These are phyloP conservation scores for Arrhopalites spinosus DNA, from an alignment of 2,888 invertebrate species.

Conservation along the genomic window DNA sequence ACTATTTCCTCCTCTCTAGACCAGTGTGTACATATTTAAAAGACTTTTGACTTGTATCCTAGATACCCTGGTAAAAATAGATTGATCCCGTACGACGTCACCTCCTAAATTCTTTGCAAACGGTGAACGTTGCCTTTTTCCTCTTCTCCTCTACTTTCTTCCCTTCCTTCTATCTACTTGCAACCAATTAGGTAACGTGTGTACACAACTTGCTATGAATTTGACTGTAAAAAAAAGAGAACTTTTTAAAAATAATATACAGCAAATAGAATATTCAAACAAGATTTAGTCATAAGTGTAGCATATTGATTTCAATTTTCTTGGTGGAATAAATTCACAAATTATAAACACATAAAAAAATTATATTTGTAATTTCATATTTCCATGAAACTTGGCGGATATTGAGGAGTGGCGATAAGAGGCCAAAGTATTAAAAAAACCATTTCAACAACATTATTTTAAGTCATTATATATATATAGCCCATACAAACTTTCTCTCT, in stretches of 20 bases:
- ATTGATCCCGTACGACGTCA: slow-evolving; percentile 6
- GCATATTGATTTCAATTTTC: no score
- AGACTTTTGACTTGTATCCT: no score
- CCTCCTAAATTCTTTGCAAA: slow-evolving; percentile 23
- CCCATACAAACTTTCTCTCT: no score
- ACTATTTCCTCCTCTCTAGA: no score
- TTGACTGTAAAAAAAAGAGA: neutral
- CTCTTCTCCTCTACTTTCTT: neutral
- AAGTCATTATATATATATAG: no score
- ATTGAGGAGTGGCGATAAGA: neutral
- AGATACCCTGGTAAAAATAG: slow-evolving; percentile 15
- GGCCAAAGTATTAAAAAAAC: no score
- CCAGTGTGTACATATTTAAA: no score
- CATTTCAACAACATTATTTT: neutral
- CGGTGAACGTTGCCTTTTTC: slow-evolving; percentile 6
- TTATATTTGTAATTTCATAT: neutral
- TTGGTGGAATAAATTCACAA: no score
- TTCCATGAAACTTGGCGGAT: neutral
- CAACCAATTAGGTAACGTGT: neutral
- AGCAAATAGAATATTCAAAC: neutral
- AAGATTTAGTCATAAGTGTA: neutral
- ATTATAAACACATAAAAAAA: no score
- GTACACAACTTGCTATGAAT: neutral
- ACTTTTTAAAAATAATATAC: neutral
- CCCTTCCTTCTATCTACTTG: neutral